Evolutionary conservation across 1,140 invertebrate species (phyloP).

Genomic region (Drosophila lowei): DNA sequence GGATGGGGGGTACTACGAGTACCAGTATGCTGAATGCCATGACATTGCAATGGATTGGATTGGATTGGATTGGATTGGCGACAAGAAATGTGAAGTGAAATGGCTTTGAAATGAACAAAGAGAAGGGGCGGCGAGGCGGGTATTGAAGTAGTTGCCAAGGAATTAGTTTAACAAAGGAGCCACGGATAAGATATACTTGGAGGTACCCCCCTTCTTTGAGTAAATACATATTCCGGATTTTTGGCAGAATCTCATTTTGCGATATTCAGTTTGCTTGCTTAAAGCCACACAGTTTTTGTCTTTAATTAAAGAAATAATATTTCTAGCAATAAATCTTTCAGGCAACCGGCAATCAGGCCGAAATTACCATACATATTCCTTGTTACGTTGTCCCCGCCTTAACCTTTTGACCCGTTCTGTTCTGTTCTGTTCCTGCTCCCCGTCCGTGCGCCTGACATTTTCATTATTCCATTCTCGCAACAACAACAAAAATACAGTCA

Average conservation of each 20-base stretch:
- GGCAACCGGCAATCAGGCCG: neutral
- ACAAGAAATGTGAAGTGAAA: conserved; percentile 23
- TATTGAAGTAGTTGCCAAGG: conserved; percentile 33
- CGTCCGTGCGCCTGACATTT: conserved; percentile 49
- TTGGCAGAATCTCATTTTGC: neutral
- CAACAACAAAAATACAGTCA: conserved; percentile 14
- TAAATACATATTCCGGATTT: no score
- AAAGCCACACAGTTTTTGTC: no score
- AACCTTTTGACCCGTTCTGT: neutral
- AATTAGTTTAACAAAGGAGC: no score
- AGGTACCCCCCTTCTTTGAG: no score
- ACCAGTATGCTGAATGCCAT: conserved; percentile 44
- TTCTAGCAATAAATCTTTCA: neutral
- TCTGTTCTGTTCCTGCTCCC: conserved; percentile 18
- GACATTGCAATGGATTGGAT: conserved; percentile 41
- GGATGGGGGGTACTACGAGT: neutral
- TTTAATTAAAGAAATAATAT: neutral
- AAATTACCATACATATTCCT: conserved; percentile 11
- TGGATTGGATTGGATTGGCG: neutral
- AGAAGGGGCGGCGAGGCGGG: conserved; percentile 25
- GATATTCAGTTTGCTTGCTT: no score
- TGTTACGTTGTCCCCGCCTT: no score
- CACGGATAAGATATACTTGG: no score
- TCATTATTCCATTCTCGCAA: conserved; percentile 45
- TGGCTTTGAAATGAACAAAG: conserved; percentile 19